Percentiles rank a stretch among this genome's conserved stretches.
Conservation (phyloP, 1,140 invertebrate species). For the Melanaphis sacchari region DNA sequence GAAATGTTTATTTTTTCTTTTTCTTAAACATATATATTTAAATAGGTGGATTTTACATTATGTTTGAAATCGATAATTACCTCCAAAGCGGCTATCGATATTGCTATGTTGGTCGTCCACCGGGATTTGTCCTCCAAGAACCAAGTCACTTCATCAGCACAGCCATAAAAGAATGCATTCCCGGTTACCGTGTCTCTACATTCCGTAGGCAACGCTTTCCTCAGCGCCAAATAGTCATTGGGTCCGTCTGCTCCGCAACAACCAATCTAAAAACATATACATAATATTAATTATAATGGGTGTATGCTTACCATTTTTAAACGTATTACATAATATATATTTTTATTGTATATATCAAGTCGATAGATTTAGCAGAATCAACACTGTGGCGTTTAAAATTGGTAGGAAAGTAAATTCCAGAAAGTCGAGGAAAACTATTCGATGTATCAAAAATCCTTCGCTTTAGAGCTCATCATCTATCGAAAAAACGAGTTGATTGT, state of each 20-base stretch:
- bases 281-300: background rate
- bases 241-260: slow-evolving; percentile 86
- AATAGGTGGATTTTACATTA: background rate
- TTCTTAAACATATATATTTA: too few species aligned
- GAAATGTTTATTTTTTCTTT: background rate
- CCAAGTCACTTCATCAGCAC: slow-evolving; percentile 84
- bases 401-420: too few species aligned
- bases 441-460: too few species aligned
- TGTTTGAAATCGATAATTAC: slow-evolving; percentile 65
- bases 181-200: slow-evolving; percentile 87
- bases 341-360: background rate
- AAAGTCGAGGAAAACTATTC: too few species aligned
- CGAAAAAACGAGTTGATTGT: too few species aligned
- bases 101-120: slow-evolving; percentile 81
- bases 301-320: background rate
- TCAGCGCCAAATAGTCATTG: slow-evolving; percentile 77
- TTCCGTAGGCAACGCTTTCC: slow-evolving; percentile 79
- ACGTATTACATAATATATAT: background rate
- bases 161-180: slow-evolving; percentile 86
- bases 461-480: too few species aligned
- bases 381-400: too few species aligned
- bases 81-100: slow-evolving; percentile 76
- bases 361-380: too few species aligned
- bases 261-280: slow-evolving; percentile 71
- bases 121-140: slow-evolving; percentile 81